Base-by-base conservation (phyloP, 1,140 invertebrate species). In the Oryctes rhinoceros region DNA sequence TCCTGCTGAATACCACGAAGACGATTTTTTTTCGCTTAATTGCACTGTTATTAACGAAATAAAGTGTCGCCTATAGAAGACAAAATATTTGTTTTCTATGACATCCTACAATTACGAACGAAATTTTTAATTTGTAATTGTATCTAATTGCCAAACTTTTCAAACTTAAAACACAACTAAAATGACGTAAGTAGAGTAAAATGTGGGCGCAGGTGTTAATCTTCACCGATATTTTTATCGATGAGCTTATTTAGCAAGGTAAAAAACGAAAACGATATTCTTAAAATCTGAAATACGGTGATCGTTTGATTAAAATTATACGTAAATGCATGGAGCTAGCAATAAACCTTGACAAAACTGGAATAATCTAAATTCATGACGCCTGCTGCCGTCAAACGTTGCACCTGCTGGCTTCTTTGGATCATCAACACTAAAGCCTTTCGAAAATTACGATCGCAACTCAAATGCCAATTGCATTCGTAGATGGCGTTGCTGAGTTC, bases 371-470 rank as follows among this genome's bases (percentile, higher is more conserved):
- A 59, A 4, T 78, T 37, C 15, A 15, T 24, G 3, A 78, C 5
- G 4, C 48, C 77, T 0, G 15, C 77, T 24, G 48, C 77, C n/a
- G 77, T 78, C 18, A 78, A 18, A 78, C n/a, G 11, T 53, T 35
- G 24, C 11, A n/a, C 24, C 9, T 24, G 18, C 13, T 78, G 77
- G 7, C n/a, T 59, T 30, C 48, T 18, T 78, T 59, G 48, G 0
- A 78, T 78, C 48, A 78, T 78, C n/a, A 59, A 53, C 9, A 59
- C 13, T n/a, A 78, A n/a, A 39, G 76, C 48, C 30, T 78, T 78
- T 9, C 76, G 76, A 78, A 78, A 78, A 48, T n/a, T 20, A 6
- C 48, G 44, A 78, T 78, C 48, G 44, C 20, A 78, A 7, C 15
- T 11, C 15, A 37, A 59, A 59, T 59, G 13, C 77, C 48, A 78